Evolutionary conservation across 2,888 invertebrate genomes (phyloP).

Genomic region (Ophonus ardosiacus): DNA sequence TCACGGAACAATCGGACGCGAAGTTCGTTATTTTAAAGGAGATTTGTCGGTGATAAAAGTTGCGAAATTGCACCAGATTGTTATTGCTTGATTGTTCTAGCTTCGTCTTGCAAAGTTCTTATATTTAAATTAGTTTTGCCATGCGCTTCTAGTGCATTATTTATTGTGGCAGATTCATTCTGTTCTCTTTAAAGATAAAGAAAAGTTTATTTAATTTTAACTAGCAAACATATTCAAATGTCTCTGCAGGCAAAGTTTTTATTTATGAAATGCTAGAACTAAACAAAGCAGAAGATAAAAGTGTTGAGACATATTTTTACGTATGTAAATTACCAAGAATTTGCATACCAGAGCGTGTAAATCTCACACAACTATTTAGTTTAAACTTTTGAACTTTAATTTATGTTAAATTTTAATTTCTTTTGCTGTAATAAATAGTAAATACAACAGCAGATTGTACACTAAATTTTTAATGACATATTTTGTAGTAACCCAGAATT

Average conservation of each 20-base stretch:
- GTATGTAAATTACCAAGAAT: conserved; percentile 31
- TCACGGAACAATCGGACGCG: conserved; percentile 52
- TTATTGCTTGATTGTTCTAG: conserved; percentile 37
- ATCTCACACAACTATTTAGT: not conserved
- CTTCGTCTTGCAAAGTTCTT: conserved; percentile 23
- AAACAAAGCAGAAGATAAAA: conserved; percentile 38
- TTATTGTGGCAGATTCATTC: conserved; percentile 30
- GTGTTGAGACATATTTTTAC: conserved; percentile 40
- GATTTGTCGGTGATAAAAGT: conserved; percentile 55
- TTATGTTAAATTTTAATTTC: not conserved
- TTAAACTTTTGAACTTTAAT: not conserved
- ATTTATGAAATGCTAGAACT: conserved; percentile 36
- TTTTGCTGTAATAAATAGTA: not conserved
- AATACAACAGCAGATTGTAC: too few relatives aligned
- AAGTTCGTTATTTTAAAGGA: conserved; percentile 59
- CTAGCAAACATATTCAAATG: conserved; percentile 38
- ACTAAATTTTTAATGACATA: too few relatives aligned
- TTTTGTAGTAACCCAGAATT: too few relatives aligned
- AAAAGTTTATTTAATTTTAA: conserved; percentile 28
- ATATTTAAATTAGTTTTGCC: conserved; percentile 37
- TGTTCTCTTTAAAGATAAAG: conserved; percentile 1
- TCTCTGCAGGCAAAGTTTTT: conserved; percentile 29
- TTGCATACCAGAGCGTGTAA: conserved; percentile 9
- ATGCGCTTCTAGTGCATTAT: conserved; percentile 26
- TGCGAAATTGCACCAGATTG: conserved; percentile 41